Evolutionary conservation across 2,888 invertebrate species (phyloP), one percentile per base, ranked within the genome.

Genomic region (Pyrochroa serraticornis): DNA sequence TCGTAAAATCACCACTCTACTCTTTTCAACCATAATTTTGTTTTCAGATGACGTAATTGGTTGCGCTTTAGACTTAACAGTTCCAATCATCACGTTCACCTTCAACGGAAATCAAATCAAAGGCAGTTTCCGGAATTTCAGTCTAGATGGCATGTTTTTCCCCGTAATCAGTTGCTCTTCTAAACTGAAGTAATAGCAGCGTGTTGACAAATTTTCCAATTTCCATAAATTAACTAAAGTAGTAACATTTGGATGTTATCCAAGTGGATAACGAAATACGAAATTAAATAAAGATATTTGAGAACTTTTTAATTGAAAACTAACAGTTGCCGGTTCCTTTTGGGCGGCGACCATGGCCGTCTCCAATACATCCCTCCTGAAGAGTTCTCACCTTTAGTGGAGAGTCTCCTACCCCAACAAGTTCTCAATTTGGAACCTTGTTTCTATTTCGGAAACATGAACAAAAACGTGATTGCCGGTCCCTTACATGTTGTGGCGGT

Each of bases 271-370:
- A n/a, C n/a, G n/a, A n/a, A n/a, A n/a, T n/a, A n/a, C n/a, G n/a
- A n/a, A n/a, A n/a, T n/a, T n/a, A n/a, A n/a, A n/a, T n/a, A n/a
- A n/a, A n/a, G n/a, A n/a, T n/a, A n/a, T n/a, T n/a, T n/a, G n/a
- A n/a, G n/a, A n/a, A n/a, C n/a, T 52, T 49, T 38, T 47, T 7
- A 10, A 50, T 38, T 54, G 42, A 41, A 32, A 13, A 22, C 55
- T 67, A 77, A 8, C 74, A 94, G 97, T 79, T 97, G 97, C 70
- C 94, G 99, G 7, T 99, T 98, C 80, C 85, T 99, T 3, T 84
- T 99, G 60, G 99, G 99, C 42, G 98, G 98, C 0, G 97, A 97
- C 69, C 97, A 99, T 75, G 99, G 99, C 0, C 87, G 95, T n/a
- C 82, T 99, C 0, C 93, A 95, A 71, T 96, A 90, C 77, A 87